phyloP scores from a whole-genome alignment of 1,140 invertebrate species.

The Belonocnema kinseyi region DNA sequence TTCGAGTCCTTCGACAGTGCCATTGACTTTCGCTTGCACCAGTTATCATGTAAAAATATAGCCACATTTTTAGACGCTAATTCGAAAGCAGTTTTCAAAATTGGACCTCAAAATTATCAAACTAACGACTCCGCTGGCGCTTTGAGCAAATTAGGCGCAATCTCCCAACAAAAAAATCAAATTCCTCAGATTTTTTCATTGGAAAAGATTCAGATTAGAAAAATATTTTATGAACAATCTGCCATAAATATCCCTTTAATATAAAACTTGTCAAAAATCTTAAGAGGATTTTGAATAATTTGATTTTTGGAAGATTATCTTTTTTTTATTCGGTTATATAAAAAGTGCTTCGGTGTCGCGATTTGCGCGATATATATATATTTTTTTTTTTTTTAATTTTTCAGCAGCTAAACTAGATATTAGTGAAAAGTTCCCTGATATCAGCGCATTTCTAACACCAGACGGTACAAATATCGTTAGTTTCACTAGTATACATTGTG shows the following conservation, averaged over 20 bases:
- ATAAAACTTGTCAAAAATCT: not conserved
- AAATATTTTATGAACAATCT: not conserved
- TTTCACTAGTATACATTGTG: constrained; percentile 68
- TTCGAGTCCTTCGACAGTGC: not conserved
- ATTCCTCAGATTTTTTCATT: not conserved
- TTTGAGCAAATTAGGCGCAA: not conserved
- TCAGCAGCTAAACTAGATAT: not conserved
- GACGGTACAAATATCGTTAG: constrained; percentile 71
- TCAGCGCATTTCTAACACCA: constrained; percentile 66
- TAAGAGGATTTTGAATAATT: not conserved
- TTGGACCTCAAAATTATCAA: not conserved
- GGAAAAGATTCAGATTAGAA: not conserved
- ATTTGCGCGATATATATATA: constrained; percentile 6
- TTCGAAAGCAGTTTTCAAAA: constrained; percentile 3
- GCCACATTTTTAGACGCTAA: not conserved
- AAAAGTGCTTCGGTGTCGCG: constrained; percentile 1
- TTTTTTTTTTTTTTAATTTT: no score
- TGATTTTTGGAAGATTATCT: not conserved
- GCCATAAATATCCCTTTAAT: not conserved
- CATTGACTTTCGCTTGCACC: not conserved
- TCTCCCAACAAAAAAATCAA: constrained; percentile 8
- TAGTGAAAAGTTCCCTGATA: constrained; percentile 67
- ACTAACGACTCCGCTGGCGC: not conserved
- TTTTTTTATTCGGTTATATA: constrained; percentile 35
- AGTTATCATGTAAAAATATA: not conserved